Base-by-base conservation (phyloP, 2,113 vertebrate genomes). In the Physeter macrocephalus region DNA sequence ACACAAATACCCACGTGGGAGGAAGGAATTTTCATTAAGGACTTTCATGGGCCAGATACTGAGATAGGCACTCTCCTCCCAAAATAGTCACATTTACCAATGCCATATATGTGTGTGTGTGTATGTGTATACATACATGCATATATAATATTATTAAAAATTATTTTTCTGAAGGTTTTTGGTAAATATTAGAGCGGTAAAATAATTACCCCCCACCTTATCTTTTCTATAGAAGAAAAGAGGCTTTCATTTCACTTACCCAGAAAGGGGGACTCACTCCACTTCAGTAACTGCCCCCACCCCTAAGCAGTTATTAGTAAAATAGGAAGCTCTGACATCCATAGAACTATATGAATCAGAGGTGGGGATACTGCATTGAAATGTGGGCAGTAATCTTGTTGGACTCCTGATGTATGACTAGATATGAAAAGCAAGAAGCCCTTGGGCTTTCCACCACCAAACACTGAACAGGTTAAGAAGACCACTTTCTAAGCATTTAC, bases 281-380 rank as follows among this genome's bases (percentile, higher is more conserved):
- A 61, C 2, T 25, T 8, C 5, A 49, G 12, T 85, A 43, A 10
- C 17, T 7, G 67, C 3, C 11, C 25, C 17, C 31, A 43, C n/a
- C 12, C 12, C 27, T 2, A 64, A 13, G 39, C 31, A 66, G 27
- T n/a, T 39, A 52, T 41, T 41, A 57, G 27, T 93, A n/a, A 89
- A 78, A 49, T 20, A 39, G 15, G 27, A 43, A 85, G 34, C 1
- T 49, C 36, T 74, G 43, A 46, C 0, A 57, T 69, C 15, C 17
- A 25, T 6, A 15, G 17, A 23, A 25, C 8, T 9, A 0, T 6
- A 31, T 10, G 7, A 31, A 78, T 7, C 21, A 49, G 75, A 14
- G 2, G 1, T 21, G 2, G 49, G 6, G 2, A 15, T 8, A 2
- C 4, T 8, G 12, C 43, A 20, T 2, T n/a, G 5, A 61, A 21